phyloP scores from a whole-genome alignment of 2,797 vertebrate genomes.

The Hephaestus fuliginosus region DNA sequence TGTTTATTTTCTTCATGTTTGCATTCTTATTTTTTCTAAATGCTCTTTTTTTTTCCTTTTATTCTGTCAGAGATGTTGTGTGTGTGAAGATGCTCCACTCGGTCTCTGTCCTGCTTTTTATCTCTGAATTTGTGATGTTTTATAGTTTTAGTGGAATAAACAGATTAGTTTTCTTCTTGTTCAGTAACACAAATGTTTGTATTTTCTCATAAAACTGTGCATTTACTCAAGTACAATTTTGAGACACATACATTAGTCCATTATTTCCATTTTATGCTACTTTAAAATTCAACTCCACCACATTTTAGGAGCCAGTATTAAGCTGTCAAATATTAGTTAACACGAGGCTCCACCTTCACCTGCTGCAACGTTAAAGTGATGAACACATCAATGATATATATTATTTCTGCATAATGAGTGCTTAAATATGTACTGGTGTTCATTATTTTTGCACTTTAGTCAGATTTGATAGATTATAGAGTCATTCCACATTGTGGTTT shows the following conservation, averaged over 20 bases:
- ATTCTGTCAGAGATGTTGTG: not conserved
- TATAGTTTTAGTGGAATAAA: not conserved
- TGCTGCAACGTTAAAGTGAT: too few species aligned
- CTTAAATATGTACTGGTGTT: not conserved
- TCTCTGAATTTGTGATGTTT: not conserved
- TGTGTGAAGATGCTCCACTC: conserved; percentile 11
- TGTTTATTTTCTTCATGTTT: not conserved
- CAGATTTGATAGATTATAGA: not conserved
- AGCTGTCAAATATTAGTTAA: too few species aligned
- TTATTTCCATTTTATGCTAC: not conserved
- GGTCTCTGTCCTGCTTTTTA: not conserved
- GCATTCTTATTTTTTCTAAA: not conserved
- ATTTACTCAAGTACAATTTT: not conserved
- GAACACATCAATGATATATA: too few species aligned
- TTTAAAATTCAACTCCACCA: not conserved
- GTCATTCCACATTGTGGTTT: not conserved
- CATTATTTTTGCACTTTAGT: not conserved
- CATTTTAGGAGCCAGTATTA: not conserved
- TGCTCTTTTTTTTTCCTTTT: not conserved
- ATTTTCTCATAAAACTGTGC: not conserved
- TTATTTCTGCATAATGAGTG: not conserved
- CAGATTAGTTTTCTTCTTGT: not conserved
- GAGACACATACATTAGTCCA: not conserved
- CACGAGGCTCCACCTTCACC: too few species aligned
- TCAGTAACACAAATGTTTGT: too few species aligned